Conservation (phyloP, 2,797 vertebrate genomes). For the Denticeps clupeoides region DNA sequence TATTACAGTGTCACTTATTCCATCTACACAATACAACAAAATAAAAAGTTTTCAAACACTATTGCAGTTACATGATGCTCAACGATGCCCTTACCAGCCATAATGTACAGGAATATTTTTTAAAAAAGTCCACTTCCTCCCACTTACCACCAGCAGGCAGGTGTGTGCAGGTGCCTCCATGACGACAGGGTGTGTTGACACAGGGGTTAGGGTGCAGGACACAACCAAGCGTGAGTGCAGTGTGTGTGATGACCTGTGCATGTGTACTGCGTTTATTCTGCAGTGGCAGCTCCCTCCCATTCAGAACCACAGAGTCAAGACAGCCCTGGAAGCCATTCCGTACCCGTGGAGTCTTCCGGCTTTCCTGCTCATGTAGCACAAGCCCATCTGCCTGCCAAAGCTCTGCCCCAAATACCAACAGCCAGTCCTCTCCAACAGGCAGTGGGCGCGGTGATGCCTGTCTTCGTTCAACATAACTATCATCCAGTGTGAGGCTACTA, state of each 20-base stretch:
- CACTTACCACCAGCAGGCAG: constrained; percentile 78
- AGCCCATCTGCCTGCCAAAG: constrained; percentile 50
- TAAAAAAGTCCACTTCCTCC: not conserved
- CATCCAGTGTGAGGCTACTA: constrained; percentile 85
- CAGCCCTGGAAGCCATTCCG: constrained; percentile 89
- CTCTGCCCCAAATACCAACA: constrained; percentile 85
- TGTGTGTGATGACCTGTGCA: constrained; percentile 87
- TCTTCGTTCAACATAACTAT: constrained; percentile 84
- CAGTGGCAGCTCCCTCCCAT: constrained; percentile 80
- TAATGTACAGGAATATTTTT: too few species aligned
- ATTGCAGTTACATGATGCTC: too few species aligned
- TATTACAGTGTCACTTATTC: too few species aligned
- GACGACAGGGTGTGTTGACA: constrained; percentile 74
- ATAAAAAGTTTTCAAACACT: constrained; percentile 8
- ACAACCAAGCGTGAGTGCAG: constrained; percentile 85
- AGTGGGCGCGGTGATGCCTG: constrained; percentile 65
- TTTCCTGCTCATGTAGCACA: constrained; percentile 59
- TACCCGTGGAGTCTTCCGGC: constrained; percentile 64
- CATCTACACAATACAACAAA: not conserved
- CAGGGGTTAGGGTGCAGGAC: constrained; percentile 86
- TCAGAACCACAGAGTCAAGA: constrained; percentile 82
- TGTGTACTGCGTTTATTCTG: constrained; percentile 89
- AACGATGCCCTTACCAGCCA: constrained; percentile 12
- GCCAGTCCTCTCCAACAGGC: constrained; percentile 63
- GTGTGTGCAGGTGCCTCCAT: constrained; percentile 75